These are phyloP conservation scores for Drosophila villosipedis DNA, from an alignment of 2,888 invertebrate species.

Conservation along the genomic window DNA sequence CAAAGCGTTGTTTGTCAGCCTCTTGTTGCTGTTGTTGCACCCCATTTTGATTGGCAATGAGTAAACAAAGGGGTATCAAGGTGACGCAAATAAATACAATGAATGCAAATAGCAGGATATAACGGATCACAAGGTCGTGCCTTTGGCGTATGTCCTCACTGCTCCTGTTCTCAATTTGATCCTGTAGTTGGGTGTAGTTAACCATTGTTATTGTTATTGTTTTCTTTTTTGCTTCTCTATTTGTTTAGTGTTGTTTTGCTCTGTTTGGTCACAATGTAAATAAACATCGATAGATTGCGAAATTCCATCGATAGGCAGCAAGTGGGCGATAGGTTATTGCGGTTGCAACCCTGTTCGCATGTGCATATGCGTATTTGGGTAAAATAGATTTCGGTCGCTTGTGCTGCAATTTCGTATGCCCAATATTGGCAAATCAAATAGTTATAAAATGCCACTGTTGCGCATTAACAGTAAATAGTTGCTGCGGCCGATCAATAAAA, in stretches of 20 bases:
- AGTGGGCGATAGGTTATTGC: conserved; percentile 25
- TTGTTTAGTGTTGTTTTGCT: conserved; percentile 10
- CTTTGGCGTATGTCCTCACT: background rate
- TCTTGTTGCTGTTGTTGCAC: conserved; percentile 7
- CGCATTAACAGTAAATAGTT: conserved; percentile 35
- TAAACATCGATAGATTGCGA: conserved; percentile 40
- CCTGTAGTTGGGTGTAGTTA: conserved; percentile 24
- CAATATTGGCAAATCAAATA: conserved; percentile 24
- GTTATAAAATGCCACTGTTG: conserved; percentile 46
- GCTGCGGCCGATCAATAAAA: conserved; percentile 26
- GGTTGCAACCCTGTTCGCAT: conserved; percentile 49
- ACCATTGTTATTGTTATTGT: conserved; percentile 45
- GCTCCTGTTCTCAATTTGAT: background rate
- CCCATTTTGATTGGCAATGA: background rate
- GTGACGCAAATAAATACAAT: conserved; percentile 12
- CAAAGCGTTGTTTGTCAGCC: conserved; percentile 37
- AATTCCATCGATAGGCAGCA: conserved; percentile 40
- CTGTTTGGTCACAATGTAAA: conserved; percentile 6
- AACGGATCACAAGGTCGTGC: conserved; percentile 1
- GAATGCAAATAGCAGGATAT: conserved; percentile 10
- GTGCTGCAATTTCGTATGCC: conserved; percentile 40
- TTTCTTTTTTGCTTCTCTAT: background rate
- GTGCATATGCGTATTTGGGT: conserved; percentile 65
- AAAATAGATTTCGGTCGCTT: conserved; percentile 47
- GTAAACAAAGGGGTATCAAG: conserved; percentile 34